Percentiles rank a stretch among this genome's conserved stretches.
Evolutionary conservation across 2,797 vertebrate genomes (phyloP).

Genomic region (Pangasius larnaudii): DNA sequence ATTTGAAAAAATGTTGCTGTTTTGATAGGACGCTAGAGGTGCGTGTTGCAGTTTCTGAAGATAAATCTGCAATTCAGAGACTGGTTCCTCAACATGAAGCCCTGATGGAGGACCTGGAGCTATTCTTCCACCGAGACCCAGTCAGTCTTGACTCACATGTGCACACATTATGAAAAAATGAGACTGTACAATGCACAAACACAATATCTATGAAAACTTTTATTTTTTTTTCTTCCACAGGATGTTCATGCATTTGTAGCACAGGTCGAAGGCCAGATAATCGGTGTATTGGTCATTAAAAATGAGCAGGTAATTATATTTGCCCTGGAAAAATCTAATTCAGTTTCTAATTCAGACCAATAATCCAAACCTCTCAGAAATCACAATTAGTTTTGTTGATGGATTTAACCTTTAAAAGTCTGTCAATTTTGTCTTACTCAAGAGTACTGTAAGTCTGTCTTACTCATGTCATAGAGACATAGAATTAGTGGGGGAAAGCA

Average conservation of each 20-base stretch:
- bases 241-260: conserved; percentile 84
- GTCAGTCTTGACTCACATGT: conserved; percentile 72
- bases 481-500: not conserved
- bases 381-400: not conserved
- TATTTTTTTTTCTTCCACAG: conserved; percentile 65
- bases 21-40: conserved; percentile 78
- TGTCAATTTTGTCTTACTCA: not conserved
- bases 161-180: not conserved
- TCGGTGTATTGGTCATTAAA: conserved; percentile 82
- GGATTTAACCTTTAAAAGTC: not conserved
- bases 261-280: conserved; percentile 76
- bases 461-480: not conserved
- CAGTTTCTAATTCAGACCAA: not conserved
- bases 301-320: conserved; percentile 84
- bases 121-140: conserved; percentile 74
- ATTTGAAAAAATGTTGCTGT: not conserved
- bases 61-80: conserved; percentile 72
- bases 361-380: not conserved
- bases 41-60: conserved; percentile 72
- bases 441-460: not conserved
- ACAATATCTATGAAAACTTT: not conserved
- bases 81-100: conserved; percentile 74
- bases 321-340: not conserved
- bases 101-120: conserved; percentile 79
- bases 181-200: not conserved